phyloP scores from a whole-genome alignment of 2,113 vertebrate species.

The Verasper variegatus region DNA sequence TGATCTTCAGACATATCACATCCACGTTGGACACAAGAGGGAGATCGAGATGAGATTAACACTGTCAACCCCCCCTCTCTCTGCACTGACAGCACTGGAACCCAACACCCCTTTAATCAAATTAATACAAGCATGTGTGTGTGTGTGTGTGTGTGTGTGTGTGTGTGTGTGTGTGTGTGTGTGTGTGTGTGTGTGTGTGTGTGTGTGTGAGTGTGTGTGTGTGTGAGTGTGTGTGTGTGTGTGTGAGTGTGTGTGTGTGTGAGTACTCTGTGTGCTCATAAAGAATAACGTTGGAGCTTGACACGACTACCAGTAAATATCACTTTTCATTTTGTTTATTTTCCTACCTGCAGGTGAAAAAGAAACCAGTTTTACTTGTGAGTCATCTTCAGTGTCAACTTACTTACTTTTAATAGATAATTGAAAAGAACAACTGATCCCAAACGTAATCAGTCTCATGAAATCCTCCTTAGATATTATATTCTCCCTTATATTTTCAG shows the following conservation, averaged over 20 bases:
- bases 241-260: neutral
- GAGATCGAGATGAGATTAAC: slow-evolving; percentile 27
- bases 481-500: too few relatives aligned
- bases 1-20: slow-evolving; percentile 29
- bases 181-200: neutral
- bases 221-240: neutral
- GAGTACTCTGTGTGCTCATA: neutral
- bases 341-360: neutral
- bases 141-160: neutral
- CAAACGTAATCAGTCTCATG: too few relatives aligned
- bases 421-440: too few relatives aligned
- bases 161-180: neutral
- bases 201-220: neutral
- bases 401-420: too few relatives aligned
- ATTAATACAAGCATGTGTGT: slow-evolving; percentile 6
- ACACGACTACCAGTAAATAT: neutral
- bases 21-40: slow-evolving; percentile 14
- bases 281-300: neutral
- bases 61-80: neutral
- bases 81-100: slow-evolving; percentile 16
- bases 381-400: too few relatives aligned
- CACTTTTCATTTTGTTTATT: neutral
- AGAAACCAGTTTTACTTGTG: neutral
- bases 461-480: too few relatives aligned
- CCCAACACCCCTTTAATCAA: slow-evolving; percentile 19